Evolutionary conservation across 2,113 vertebrate genomes (phyloP), one percentile per base, ranked within the genome.

Genomic region (Gobiocypris rarus): DNA sequence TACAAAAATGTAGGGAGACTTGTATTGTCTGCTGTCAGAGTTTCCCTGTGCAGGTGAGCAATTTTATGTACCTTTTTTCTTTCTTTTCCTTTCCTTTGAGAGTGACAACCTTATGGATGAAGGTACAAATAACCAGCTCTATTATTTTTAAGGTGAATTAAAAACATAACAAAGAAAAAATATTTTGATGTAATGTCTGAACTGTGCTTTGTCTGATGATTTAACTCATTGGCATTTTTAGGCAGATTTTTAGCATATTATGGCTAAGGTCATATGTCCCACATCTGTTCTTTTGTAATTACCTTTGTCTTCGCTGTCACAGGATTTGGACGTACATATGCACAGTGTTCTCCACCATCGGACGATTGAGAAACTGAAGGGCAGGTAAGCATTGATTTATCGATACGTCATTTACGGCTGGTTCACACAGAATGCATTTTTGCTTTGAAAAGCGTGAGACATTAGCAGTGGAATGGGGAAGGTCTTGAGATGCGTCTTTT

Each of bases 291-390:
- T 19, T 52, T 75, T 69, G 9, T 19, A 38, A 19, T 45, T 7
- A 24, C 13, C 41, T 24, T 43, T 6, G 4, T 59, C n/a, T 61
- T 48, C 48, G n/a, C 28, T 48, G 24, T 22, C 15, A 59, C 81
- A 94, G 94, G 77, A 88, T 0, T 48, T 10, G 24, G 89, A 90
- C 0, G 54, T 85, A 0, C 93, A 94, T 65, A 81, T 91, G 79
- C 92, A 94, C 4, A 69, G 92, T 43, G 34, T 88, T 63, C 5
- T 9, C 1, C 94, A 94, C 83, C 93, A 93, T 87, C 56, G 9
- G 61, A 85, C 88, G 50, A 85, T 93, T 81, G 89, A 92, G 45
- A 31, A 14, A 1, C 34, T 83, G 56, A 63, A 89, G 89, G 91
- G 89, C 84, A 85, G 76, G 94, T 93, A 59, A 19, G 0, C 10